Evolutionary conservation across 2,888 invertebrate genomes (phyloP).

Genomic region (Leptopilina drosophilae): DNA sequence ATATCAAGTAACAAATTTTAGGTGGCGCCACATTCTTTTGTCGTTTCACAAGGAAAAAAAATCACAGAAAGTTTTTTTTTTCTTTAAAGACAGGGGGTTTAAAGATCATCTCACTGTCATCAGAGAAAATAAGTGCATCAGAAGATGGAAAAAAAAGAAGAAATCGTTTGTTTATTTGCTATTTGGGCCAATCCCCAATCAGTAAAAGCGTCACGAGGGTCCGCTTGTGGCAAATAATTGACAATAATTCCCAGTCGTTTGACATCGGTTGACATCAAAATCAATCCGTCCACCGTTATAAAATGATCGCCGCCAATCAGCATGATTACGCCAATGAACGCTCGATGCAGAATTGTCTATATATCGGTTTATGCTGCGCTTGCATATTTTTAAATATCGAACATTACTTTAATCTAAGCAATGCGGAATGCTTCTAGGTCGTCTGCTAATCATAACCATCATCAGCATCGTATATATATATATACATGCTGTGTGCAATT

Average conservation of each 20-base stretch:
- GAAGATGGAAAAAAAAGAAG: too few species aligned
- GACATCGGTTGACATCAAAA: constrained; percentile 75
- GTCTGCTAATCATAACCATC: not conserved
- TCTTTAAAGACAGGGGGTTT: too few species aligned
- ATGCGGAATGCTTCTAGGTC: constrained; percentile 32
- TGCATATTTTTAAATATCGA: constrained; percentile 51
- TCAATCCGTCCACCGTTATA: constrained; percentile 74
- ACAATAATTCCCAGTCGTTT: constrained; percentile 73
- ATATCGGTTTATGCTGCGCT: not conserved
- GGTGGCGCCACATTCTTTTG: too few species aligned
- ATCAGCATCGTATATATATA: not conserved
- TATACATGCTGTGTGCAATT: not conserved
- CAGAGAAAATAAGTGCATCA: too few species aligned
- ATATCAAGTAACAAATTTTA: too few species aligned
- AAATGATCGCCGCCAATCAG: constrained; percentile 74
- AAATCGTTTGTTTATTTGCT: constrained; percentile 45
- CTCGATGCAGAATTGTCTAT: constrained; percentile 66
- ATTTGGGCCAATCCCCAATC: constrained; percentile 57
- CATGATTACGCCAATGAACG: constrained; percentile 72
- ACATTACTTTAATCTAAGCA: constrained; percentile 13
- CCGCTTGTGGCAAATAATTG: constrained; percentile 66
- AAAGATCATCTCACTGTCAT: too few species aligned
- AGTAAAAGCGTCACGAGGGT: constrained; percentile 52
- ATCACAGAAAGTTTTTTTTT: too few species aligned
- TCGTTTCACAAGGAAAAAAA: too few species aligned